Evolutionary conservation across 2,797 vertebrate species (phyloP), one percentile per base, ranked within the genome.

Genomic region (Gambelia wislizenii): DNA sequence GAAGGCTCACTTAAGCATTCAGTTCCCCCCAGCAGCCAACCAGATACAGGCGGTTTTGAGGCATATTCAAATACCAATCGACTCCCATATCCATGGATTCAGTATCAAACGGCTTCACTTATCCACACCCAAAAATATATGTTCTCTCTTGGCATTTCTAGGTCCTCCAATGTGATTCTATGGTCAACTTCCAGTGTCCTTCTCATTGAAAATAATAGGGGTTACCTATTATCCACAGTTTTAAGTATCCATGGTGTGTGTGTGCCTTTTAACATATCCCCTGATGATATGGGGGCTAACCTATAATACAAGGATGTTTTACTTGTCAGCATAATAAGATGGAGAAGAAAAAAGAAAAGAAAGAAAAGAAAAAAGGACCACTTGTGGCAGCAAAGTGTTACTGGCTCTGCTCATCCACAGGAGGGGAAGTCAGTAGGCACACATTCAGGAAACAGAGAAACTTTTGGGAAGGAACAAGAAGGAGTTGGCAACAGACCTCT

Each of bases 341-440:
- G 22, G 4, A 6, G 7, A 1, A 2, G 1, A 3, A 49, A 52
- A n/a, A n/a, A n/a, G 7, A 2, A 16, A 20, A 33, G 49, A 49
- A 16, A 30, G 0, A 69, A 6, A 59, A 59, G 18, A 56, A 56
- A 56, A 56, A 56, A 5, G 56, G 20, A 4, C 20, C 4, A 59
- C 44, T 36, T 52, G 27, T 59, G 36, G 27, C 14, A 83, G 27
- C 59, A 44, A 25, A 83, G 67, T 44, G 27, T 30, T 6, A 16
- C 25, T 14, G 6, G 36, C 20, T 74, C 7, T 33, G 25, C 47
- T 84, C 33, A n/a, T 2, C 67, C 67, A 22, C 8, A 52, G 0
- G 20, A 44, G 33, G 30, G 42, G 30, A 67, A 44, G 47, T 9
- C 8, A 33, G 27, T 8, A 83, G 61, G 36, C 22, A 64, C 2